Conservation (phyloP, 2,888 invertebrate species). For the Brenthis hecate region DNA sequence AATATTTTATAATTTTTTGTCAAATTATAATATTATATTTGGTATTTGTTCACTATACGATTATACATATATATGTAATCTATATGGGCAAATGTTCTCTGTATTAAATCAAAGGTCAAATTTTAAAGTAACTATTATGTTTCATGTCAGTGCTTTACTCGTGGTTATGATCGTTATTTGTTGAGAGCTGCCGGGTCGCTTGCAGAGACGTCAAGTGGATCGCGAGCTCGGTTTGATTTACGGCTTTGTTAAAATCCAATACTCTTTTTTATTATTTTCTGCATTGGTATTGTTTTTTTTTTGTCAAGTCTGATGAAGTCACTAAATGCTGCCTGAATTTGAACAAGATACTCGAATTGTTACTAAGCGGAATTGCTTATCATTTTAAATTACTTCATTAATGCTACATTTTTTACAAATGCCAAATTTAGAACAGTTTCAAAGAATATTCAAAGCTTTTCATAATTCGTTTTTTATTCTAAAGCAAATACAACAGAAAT, state of each 20-base stretch:
- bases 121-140: slow-evolving; percentile 18
- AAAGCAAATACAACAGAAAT: too few relatives aligned
- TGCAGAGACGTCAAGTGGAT: slow-evolving; percentile 24
- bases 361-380: background rate
- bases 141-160: slow-evolving; percentile 9
- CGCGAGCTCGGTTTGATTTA: slow-evolving; percentile 24
- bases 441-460: too few relatives aligned
- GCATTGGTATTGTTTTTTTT: background rate
- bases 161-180: slow-evolving; percentile 14
- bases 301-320: slow-evolving; percentile 14
- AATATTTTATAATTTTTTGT: too few relatives aligned
- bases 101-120: slow-evolving; percentile 5
- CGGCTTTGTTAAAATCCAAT: slow-evolving; percentile 21
- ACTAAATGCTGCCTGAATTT: background rate
- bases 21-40: too few relatives aligned
- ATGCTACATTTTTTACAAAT: too few relatives aligned
- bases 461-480: too few relatives aligned
- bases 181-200: slow-evolving; percentile 25
- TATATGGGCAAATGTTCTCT: background rate
- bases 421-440: too few relatives aligned
- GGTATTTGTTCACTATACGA: background rate
- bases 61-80: background rate
- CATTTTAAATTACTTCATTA: too few relatives aligned
- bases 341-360: background rate
- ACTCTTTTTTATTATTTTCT: slow-evolving; percentile 20